Conservation (phyloP, 2,888 invertebrate genomes). For the Epinotia bilunana region DNA sequence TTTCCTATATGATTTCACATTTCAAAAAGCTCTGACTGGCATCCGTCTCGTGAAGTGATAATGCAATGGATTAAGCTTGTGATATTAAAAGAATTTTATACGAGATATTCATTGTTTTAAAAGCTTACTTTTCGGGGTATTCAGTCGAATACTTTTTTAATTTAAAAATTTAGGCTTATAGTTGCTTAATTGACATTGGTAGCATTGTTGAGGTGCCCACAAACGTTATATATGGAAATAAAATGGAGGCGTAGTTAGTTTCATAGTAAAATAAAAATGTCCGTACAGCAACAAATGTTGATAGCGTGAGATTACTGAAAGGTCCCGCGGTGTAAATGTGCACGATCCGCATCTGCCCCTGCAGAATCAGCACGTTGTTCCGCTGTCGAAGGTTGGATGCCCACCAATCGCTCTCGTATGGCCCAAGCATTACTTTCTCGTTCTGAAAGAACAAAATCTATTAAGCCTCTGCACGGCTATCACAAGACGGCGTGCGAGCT, state of each 20-base stretch:
- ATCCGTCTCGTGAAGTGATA: neutral
- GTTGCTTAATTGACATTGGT: no score
- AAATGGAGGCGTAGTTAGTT: neutral
- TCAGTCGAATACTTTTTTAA: no score
- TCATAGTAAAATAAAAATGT: neutral
- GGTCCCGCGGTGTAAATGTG: slow-evolving; percentile 74
- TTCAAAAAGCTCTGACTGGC: neutral
- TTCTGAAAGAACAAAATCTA: slow-evolving; percentile 57
- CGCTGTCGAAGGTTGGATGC: slow-evolving; percentile 55
- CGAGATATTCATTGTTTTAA: neutral
- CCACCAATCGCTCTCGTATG: slow-evolving; percentile 75
- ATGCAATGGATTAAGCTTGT: neutral
- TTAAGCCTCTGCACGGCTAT: no score
- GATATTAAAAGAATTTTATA: neutral
- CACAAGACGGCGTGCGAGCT: no score
- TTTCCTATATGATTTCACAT: neutral
- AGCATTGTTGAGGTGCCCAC: no score
- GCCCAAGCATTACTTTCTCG: slow-evolving; percentile 62
- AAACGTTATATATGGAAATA: neutral
- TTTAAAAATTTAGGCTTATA: no score
- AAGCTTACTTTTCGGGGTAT: no score
- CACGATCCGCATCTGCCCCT: slow-evolving; percentile 65
- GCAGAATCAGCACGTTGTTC: slow-evolving; percentile 60
- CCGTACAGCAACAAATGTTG: slow-evolving; percentile 69
- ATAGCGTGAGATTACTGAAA: slow-evolving; percentile 68